Base-by-base conservation (phyloP, 2,797 vertebrate genomes). In the Anabas testudineus region DNA sequence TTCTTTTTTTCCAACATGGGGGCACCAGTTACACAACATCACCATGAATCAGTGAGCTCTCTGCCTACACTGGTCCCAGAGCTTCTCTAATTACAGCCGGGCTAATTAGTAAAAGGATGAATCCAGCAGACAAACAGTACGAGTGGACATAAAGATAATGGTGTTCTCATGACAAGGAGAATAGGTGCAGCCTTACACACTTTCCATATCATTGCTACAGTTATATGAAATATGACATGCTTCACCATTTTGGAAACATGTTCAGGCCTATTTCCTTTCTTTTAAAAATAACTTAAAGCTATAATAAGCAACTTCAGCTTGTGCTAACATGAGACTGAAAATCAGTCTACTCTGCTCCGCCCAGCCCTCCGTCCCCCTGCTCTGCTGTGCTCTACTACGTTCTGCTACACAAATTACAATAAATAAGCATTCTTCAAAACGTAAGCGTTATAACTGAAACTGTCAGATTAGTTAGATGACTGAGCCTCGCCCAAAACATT, bases 31-130 rank as follows among this genome's bases (percentile, higher is more conserved):
- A 47, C 37, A 59, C 32, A 42, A 10, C 45, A 37, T 57, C 39
- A 14, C 22, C 12, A 16, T 59, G 53, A 68, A 54, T 66, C 63
- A 36, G 14, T 54, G 63, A 67, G 54, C 42, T 21, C 45, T 71
- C 81, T 66, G 67, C 70, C 81, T 71, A 71, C 76, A 28, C 54
- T 26, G 46, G 26, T 56, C 36, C 39, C 71, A 63, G 26, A 59
- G 30, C 49, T 45, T 57, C 48, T 26, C 21, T 37, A 21, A 67
- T 45, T 47, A 34, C 30, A 53, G 16, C 32, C 30, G 28, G 45
- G 49, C 51, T 53, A 60, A 80, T 78, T 63, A 63, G 66, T 36
- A 24, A 52, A 42, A 37, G 22, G 61, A 19, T 19, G 66, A 54
- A 64, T 39, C 48, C 8, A 28, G 30, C 39, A 41, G 7, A 7